A percentile compares a stretch with the other conserved stretches of the same genome.
Conservation (phyloP, 2,113 vertebrate genomes). For the Podarcis raffonei region DNA sequence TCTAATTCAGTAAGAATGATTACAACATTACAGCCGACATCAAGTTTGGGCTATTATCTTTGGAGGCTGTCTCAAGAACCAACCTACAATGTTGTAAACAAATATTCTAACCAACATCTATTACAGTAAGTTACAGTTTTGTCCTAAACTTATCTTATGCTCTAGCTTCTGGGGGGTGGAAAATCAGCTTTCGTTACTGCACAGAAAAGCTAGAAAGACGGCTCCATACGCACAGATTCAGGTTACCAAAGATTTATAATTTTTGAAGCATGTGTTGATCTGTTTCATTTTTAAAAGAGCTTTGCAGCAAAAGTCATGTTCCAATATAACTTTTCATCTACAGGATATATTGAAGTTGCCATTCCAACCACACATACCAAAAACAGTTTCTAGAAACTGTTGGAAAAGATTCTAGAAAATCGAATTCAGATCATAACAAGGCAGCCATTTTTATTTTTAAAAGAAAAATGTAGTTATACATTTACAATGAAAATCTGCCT, state of each 20-base stretch:
- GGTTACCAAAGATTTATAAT: neutral
- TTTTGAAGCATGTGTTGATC: neutral
- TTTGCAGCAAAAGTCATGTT: neutral
- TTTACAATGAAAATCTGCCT: slow-evolving; percentile 30
- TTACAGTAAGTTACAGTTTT: neutral
- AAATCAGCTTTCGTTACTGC: neutral
- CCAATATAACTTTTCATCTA: neutral
- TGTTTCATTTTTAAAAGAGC: neutral
- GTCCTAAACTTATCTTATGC: neutral
- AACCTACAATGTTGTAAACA: neutral
- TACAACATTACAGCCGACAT: neutral
- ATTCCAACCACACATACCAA: neutral
- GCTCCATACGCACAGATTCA: neutral
- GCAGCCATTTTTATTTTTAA: slow-evolving; percentile 35
- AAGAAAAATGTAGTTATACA: slow-evolving; percentile 44
- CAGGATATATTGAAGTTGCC: neutral
- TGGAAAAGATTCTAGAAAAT: neutral
- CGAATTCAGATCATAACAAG: slow-evolving; percentile 4
- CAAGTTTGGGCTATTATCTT: neutral
- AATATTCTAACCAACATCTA: neutral
- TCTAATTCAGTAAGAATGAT: too few species aligned
- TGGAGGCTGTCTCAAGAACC: neutral
- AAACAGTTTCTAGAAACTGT: neutral
- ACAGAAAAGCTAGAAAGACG: neutral
- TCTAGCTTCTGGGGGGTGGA: neutral